Base-by-base conservation (phyloP, 1,140 invertebrate genomes). In the Gerris buenoi region DNA sequence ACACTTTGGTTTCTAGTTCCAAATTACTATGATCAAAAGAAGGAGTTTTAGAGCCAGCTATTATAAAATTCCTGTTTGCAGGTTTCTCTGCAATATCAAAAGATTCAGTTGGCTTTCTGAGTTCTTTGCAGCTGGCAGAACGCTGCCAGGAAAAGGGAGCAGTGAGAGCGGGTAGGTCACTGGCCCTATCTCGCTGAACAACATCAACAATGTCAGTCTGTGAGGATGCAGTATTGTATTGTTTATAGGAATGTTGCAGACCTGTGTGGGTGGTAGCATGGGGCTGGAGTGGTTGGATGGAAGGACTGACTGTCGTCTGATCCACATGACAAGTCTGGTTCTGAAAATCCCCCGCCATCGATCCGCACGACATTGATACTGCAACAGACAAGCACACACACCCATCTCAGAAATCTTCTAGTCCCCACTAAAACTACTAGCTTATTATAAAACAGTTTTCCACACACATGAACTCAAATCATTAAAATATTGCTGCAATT, bases 81-180 rank as follows among this genome's bases (percentile, higher is more conserved):
- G 67, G 27, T 60, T 67, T 67, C 27, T 67, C 68, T 26, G 56
- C 58, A 59, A 67, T 29, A 23, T 61, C 33, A 65, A 60, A 22
- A 28, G 27, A 22, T 67, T 65, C 65, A 27, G 29, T 57, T 58
- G 66, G 28, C 66, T 70, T 66, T 60, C 64, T 66, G 22, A 75
- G 70, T 26, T 75, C 74, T 68, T 75, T 74, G 78, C 88, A 90
- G 72, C 86, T 88, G 70, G 87, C 85, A 74, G 87, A 89, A 72
- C 88, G 86, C 65, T 87, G 83, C 85, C 85, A 87, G 27, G 84
- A 77, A 72, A 82, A 80, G 65, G 80, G 77, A 69, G 76, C 76
- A 14, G 67, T 63, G 18, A 46, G 33, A 72, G 75, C 73, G 75
- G 76, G 27, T 71, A 75, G 27, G 73, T 77, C 1, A 72, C 68